Conservation (phyloP, 2,113 vertebrate species). For the Cephalopholis sonnerati region DNA sequence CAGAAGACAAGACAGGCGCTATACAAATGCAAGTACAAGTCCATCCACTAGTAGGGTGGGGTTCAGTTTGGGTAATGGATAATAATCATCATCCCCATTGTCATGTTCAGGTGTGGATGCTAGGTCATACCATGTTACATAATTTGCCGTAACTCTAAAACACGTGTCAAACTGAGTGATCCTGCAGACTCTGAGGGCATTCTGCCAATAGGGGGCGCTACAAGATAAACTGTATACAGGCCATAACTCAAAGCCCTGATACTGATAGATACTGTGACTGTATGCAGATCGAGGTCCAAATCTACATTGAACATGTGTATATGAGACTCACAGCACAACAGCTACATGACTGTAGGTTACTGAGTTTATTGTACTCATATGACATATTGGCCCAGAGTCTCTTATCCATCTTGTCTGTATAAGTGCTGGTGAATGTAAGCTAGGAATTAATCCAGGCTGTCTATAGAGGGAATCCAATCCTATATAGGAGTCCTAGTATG, state of each 20-base stretch:
- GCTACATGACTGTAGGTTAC: background rate
- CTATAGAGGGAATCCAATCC: constrained; percentile 5
- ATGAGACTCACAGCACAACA: too few relatives aligned
- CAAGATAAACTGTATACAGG: background rate
- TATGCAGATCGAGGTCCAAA: background rate
- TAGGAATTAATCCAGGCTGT: constrained; percentile 35
- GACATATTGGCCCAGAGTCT: background rate
- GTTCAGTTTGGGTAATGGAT: too few relatives aligned
- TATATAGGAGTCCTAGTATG: constrained; percentile 10
- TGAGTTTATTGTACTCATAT: background rate
- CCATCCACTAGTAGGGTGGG: too few relatives aligned
- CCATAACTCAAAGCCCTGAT: background rate
- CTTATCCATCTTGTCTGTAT: background rate
- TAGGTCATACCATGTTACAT: background rate
- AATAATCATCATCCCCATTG: too few relatives aligned
- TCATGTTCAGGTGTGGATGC: too few relatives aligned
- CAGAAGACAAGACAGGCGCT: too few relatives aligned
- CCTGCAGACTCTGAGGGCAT: background rate
- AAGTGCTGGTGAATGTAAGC: constrained; percentile 9
- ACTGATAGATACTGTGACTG: too few relatives aligned
- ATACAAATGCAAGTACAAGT: too few relatives aligned
- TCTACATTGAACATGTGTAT: background rate
- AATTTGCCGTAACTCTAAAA: background rate
- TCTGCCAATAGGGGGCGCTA: background rate
- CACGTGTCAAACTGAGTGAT: background rate